phyloP scores from a whole-genome alignment of 2,888 invertebrate genomes.

The Heliconius ethilla region DNA sequence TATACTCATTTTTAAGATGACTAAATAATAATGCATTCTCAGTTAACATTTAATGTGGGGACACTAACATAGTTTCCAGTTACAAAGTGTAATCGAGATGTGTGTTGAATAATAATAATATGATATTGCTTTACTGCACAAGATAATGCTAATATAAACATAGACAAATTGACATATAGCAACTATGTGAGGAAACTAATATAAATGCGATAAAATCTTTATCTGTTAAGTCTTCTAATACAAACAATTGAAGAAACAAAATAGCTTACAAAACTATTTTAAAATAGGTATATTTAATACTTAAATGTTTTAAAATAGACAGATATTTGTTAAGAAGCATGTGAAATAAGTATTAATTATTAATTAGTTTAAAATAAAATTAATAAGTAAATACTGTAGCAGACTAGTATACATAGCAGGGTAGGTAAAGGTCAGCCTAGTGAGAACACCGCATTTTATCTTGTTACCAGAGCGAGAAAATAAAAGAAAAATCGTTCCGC shows the following conservation, averaged over 20 bases:
- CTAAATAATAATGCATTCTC: not conserved
- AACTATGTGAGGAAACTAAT: not conserved
- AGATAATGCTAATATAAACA: constrained; percentile 10
- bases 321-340: too few species aligned
- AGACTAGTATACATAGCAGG: too few species aligned
- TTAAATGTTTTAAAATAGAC: too few species aligned
- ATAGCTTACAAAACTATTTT: not conserved
- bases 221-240: not conserved
- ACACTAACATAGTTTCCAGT: not conserved
- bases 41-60: not conserved
- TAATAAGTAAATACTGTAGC: too few species aligned
- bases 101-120: constrained; percentile 23
- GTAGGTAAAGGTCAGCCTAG: not conserved
- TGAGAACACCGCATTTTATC: not conserved
- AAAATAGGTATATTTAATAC: too few species aligned
- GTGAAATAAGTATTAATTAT: too few species aligned
- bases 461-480: not conserved
- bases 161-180: not conserved
- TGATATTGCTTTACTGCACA: constrained; percentile 1
- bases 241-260: not conserved
- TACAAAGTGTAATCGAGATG: constrained; percentile 11
- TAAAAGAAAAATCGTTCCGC: not conserved
- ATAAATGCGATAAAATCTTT: not conserved
- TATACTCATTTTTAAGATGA: not conserved
- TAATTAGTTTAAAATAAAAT: too few species aligned